These are phyloP conservation scores for Phataginus tetradactyla DNA, from an alignment of 2,797 vertebrate species.

Conservation along the genomic window DNA sequence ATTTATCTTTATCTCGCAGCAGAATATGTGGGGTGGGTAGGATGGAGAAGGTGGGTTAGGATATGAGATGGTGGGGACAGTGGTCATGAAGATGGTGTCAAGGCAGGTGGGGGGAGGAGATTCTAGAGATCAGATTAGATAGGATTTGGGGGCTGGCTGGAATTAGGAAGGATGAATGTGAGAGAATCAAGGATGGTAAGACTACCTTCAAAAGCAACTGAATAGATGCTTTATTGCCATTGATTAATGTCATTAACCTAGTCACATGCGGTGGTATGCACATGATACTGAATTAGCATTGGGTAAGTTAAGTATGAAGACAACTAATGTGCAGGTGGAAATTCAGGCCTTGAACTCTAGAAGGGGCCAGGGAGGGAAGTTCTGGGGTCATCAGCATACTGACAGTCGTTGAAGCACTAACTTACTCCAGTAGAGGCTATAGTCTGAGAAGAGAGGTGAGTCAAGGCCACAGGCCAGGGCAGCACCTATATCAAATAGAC, in stretches of 20 bases:
- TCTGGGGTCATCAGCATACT: too few relatives aligned
- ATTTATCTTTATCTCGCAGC: not conserved
- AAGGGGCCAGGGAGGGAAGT: not conserved
- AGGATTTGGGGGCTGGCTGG: not conserved
- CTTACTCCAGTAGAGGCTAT: not conserved
- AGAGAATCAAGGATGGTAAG: not conserved
- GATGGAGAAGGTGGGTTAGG: not conserved
- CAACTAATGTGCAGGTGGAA: not conserved
- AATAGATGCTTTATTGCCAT: not conserved
- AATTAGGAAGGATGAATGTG: not conserved
- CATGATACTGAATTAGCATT: not conserved
- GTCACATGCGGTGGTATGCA: too few relatives aligned
- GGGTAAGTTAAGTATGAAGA: not conserved
- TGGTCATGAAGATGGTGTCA: not conserved
- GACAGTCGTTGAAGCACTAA: not conserved
- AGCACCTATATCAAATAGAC: fast-evolving
- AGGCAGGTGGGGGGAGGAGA: not conserved
- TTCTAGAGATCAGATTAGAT: not conserved
- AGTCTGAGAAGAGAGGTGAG: not conserved
- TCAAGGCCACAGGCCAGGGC: not conserved
- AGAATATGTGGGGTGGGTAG: not conserved
- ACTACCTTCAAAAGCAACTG: not conserved
- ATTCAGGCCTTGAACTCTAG: not conserved
- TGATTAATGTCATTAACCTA: not conserved
- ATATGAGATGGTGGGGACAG: not conserved